phyloP scores from a whole-genome alignment of 2,113 vertebrate species.

The Physeter macrocephalus region DNA sequence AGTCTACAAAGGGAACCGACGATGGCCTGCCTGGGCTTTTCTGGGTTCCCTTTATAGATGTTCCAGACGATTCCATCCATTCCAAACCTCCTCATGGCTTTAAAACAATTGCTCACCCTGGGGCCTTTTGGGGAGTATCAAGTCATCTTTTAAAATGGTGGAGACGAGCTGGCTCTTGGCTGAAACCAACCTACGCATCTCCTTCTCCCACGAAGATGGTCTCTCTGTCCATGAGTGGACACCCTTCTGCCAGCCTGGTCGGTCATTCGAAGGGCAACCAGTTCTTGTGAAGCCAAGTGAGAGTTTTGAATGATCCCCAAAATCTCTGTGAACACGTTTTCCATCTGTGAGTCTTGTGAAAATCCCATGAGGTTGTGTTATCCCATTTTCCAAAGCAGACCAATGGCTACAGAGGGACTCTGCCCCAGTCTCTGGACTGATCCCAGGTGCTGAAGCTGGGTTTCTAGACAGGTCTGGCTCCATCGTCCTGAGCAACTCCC shows the following conservation, averaged over 20 bases:
- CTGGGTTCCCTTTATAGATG: constrained; percentile 53
- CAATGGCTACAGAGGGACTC: neutral
- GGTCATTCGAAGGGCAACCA: neutral
- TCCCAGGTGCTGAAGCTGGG: neutral
- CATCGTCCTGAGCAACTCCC: neutral
- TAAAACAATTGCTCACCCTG: neutral
- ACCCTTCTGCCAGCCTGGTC: neutral
- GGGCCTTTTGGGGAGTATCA: neutral
- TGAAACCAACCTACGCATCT: accelerated
- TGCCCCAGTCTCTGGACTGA: neutral
- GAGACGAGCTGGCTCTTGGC: neutral
- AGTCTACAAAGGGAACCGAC: neutral
- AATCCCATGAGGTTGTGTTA: neutral
- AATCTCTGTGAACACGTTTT: neutral
- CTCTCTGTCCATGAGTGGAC: accelerated
- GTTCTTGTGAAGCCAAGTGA: neutral
- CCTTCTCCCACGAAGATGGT: neutral
- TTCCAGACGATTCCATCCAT: neutral
- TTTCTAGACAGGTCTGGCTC: neutral
- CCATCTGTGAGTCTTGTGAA: neutral
- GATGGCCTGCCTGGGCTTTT: neutral
- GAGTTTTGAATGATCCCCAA: neutral
- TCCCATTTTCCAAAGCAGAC: neutral
- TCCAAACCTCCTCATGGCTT: neutral
- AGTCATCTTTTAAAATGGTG: neutral